Base-by-base conservation (phyloP, 2,888 invertebrate species). In the Andrena marginata region DNA sequence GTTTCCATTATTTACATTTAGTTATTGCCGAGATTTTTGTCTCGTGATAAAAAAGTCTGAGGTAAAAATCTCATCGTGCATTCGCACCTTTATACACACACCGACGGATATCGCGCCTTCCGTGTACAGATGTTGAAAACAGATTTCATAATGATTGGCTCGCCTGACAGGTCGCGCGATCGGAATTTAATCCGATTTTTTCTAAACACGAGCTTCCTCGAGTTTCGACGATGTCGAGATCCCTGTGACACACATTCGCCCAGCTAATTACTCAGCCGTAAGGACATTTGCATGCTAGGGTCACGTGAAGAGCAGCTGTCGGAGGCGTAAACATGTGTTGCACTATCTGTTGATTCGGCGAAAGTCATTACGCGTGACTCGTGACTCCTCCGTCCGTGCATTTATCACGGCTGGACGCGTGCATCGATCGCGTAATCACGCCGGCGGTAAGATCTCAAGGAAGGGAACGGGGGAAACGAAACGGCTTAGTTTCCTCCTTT, bases 331-430 rank as follows among this genome's bases (percentile, higher is more conserved):
- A 85, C 81, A 86, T 71, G 71, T 68, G 79, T 26, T 56, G 67
- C 74, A 56, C 51, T 87, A 87, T 87, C 79, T 83, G 85, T 85
- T 80, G 84, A 86, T 82, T 85, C 77, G 81, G 67, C 65, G 82
- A 86, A 87, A 85, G 72, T 84, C 74, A 80, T 86, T 79, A 79
- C 60, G 65, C 54, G 69, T 31, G 70, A 56, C 65, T 56, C 64
- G 56, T 51, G 69, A 71, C 48, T 54, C n/a, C 49, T 59, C n/a
- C 71, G 63, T 77, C 77, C 64, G 54, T 23, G 42, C 72, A 68
- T 80, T 56, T 83, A 77, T 77, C 80, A 56, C 26, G 23, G n/a
- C 8, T 6, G 16, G 26, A 56, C 56, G 72, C 10, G 69, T 54
- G 63, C 60, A 77, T 62, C 59, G 72, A 62, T 80, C 71, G 49